phyloP scores from a whole-genome alignment of 1,140 invertebrate genomes.

The Ooceraea biroi region DNA sequence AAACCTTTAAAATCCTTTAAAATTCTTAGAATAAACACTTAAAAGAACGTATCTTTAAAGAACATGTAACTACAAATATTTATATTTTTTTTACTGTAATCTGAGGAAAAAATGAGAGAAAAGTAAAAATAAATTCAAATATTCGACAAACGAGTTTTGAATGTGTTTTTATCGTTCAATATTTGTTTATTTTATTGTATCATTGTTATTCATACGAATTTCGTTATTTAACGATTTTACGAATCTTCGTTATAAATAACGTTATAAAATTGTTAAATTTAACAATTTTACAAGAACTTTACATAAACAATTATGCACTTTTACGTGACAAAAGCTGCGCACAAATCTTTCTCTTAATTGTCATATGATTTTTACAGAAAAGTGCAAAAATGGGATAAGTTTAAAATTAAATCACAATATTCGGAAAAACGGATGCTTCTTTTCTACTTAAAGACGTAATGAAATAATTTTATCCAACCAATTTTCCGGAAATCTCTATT shows the following conservation, averaged over 20 bases:
- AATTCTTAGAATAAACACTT: no score
- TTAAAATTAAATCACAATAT: background rate
- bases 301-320: background rate
- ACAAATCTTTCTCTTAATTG: background rate
- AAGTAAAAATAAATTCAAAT: background rate
- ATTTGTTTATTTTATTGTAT: constrained; percentile 6
- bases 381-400: background rate
- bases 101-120: background rate
- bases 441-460: background rate
- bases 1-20: no score
- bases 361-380: background rate
- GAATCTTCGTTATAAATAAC: no score
- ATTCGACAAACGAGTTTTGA: background rate
- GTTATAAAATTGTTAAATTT: no score
- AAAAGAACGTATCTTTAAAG: no score
- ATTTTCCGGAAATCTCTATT: no score
- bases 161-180: background rate
- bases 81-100: background rate
- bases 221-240: background rate
- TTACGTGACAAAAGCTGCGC: background rate
- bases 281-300: no score
- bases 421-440: background rate
- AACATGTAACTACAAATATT: no score
- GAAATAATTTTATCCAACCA: background rate
- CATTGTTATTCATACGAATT: background rate